Evolutionary conservation across 30 jellyfish, hydroid and myxozoan genomes (phyloP).

Genomic region (Chrysaora quinquecirrha): DNA sequence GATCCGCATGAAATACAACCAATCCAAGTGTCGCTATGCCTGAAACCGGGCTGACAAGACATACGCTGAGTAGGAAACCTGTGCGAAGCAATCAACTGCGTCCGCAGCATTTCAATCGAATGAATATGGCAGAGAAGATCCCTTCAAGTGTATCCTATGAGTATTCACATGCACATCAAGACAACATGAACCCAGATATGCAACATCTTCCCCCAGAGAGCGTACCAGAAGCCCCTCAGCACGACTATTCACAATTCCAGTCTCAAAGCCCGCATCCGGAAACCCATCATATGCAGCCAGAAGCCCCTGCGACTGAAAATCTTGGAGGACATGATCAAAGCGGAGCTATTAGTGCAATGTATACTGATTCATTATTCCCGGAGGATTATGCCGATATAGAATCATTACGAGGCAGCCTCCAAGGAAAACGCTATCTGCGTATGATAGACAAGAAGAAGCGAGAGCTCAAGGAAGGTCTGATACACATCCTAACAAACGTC

Average conservation of each 20-base stretch:
- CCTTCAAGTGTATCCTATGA: not conserved
- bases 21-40: conserved; percentile 76
- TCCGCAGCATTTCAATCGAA: not conserved
- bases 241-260: conserved; percentile 5
- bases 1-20: conserved; percentile 76
- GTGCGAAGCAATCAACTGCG: not conserved
- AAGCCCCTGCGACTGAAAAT: conserved; percentile 10
- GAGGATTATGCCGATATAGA: conserved; percentile 92
- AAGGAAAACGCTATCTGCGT: conserved; percentile 88
- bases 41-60: conserved; percentile 69
- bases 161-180: not conserved
- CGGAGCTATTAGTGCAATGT: conserved; percentile 72
- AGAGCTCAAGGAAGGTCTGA: conserved; percentile 62
- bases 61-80: conserved; percentile 43
- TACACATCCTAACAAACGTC: conserved; percentile 20
- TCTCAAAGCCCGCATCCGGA: not conserved
- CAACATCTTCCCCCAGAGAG: not conserved
- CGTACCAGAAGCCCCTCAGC: not conserved
- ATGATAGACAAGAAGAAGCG: conserved; percentile 69
- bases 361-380: conserved; percentile 91
- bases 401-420: conserved; percentile 87
- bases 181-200: not conserved
- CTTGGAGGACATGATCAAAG: conserved; percentile 27
- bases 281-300: not conserved
- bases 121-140: not conserved